Conservation (phyloP, 2,888 invertebrate species). For the Rhagonycha fulva region DNA sequence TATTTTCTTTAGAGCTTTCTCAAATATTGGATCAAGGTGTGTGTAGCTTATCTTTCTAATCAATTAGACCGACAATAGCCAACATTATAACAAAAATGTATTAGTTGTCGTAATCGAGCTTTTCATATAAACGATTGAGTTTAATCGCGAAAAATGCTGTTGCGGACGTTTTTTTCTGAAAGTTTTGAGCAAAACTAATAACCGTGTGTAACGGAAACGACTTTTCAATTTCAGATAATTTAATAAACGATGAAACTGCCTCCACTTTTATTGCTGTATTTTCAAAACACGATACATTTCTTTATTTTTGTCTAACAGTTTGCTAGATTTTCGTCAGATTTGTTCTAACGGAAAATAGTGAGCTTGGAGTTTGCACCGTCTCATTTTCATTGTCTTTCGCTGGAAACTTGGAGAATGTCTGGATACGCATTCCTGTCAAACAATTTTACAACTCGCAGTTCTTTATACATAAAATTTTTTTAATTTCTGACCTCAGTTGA, state of each 20-base stretch:
- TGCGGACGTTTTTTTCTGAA: neutral
- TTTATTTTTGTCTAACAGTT: neutral
- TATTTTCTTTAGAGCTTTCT: neutral
- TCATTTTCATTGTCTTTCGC: too few species aligned
- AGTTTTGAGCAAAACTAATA: constrained; percentile 24
- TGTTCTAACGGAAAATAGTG: neutral
- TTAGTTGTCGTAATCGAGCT: neutral
- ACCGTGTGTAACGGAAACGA: constrained; percentile 20
- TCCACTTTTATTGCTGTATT: neutral
- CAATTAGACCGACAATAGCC: neutral
- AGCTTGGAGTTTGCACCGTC: neutral
- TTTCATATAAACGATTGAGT: neutral
- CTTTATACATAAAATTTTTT: too few species aligned
- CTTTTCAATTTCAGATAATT: constrained; percentile 22
- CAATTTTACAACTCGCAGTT: too few species aligned
- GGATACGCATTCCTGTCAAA: too few species aligned
- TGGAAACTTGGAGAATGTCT: too few species aligned
- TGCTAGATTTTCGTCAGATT: neutral
- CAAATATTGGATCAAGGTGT: neutral
- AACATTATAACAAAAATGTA: neutral
- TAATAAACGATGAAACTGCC: constrained; percentile 14
- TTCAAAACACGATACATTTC: neutral
- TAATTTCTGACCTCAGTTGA: too few species aligned
- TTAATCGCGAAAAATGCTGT: neutral
- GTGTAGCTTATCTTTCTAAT: neutral